A percentile compares a stretch with the other conserved stretches of the same genome.
Conservation (phyloP, 2,113 vertebrate genomes). For the Bagarius yarrelli region DNA sequence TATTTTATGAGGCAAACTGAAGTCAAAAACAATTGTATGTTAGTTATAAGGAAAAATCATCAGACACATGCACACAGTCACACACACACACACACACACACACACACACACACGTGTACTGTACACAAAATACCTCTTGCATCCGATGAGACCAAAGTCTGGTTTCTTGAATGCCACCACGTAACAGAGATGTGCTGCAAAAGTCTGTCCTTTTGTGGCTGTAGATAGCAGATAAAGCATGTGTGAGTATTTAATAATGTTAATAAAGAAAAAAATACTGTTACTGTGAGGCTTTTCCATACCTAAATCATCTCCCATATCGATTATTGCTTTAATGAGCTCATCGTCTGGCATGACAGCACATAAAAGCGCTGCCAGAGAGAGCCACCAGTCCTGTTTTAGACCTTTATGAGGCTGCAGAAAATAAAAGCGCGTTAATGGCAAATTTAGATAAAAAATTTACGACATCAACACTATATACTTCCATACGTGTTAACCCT, state of each 20-base stretch:
- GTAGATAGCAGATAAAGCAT: neutral
- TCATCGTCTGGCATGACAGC: neutral
- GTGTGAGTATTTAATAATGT: neutral
- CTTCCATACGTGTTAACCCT: neutral
- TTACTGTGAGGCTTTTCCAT: neutral
- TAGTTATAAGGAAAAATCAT: too few species aligned
- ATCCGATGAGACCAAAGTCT: too few species aligned
- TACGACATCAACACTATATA: neutral
- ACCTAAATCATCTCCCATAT: constrained; percentile 4
- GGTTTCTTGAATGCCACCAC: too few species aligned
- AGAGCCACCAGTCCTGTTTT: neutral
- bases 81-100: too few species aligned
- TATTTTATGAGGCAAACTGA: too few species aligned
- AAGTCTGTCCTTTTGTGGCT: neutral
- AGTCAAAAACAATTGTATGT: too few species aligned
- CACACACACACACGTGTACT: too few species aligned
- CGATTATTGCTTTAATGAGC: neutral
- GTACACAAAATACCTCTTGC: too few species aligned
- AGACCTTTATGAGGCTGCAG: neutral
- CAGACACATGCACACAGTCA: too few species aligned
- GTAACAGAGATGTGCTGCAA: too few species aligned
- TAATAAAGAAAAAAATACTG: neutral
- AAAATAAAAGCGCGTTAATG: neutral
- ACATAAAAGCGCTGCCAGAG: neutral
- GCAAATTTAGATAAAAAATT: neutral